Evolutionary conservation across 2,113 vertebrate genomes (phyloP).

Genomic region (Heterotilapia buettikoferi): DNA sequence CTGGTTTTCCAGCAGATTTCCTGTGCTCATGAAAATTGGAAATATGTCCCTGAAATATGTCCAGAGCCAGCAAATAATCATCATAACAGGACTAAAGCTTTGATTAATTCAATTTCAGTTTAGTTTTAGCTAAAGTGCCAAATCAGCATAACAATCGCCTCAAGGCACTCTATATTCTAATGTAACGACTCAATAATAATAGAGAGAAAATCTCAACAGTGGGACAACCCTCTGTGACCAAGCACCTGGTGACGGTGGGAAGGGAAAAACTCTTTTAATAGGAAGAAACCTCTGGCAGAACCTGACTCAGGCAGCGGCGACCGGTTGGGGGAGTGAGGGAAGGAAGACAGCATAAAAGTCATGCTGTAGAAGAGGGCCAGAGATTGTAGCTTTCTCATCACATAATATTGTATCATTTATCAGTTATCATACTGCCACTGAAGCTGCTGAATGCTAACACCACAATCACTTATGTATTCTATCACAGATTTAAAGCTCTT

Average conservation of each 20-base stretch:
- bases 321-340: accelerated
- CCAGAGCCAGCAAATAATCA: not conserved
- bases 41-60: not conserved
- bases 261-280: not conserved
- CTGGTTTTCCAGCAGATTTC: not conserved
- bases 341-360: not conserved
- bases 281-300: not conserved
- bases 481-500: not conserved
- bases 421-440: not conserved
- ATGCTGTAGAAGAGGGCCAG: not conserved
- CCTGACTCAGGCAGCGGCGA: accelerated
- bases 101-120: not conserved
- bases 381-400: not conserved
- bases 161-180: not conserved
- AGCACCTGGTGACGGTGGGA: not conserved
- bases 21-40: not conserved
- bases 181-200: not conserved
- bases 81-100: not conserved
- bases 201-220: not conserved
- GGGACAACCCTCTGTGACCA: not conserved
- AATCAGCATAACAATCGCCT: not conserved
- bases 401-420: not conserved
- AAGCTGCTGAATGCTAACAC: not conserved
- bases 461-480: not conserved
- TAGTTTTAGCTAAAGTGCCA: not conserved